Conservation (phyloP, 2,113 vertebrate species). For the Cepphus grylle region DNA sequence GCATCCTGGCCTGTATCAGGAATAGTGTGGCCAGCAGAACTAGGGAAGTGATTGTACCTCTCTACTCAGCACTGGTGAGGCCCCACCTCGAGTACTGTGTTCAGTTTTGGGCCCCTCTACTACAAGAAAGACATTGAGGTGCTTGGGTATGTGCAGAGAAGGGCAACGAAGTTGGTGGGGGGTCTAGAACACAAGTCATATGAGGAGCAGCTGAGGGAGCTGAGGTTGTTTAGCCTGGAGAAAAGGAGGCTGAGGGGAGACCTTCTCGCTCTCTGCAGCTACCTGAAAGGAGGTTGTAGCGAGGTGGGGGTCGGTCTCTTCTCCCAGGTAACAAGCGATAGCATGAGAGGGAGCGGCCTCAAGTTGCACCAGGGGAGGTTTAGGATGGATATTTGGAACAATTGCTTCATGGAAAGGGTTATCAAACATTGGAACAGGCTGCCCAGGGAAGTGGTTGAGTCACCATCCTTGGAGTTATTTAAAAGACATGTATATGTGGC, state of each 20-base stretch:
- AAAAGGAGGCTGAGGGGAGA: not conserved
- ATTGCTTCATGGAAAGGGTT: not conserved
- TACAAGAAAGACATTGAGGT: not conserved
- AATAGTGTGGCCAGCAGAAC: not conserved
- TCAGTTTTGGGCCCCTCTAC: not conserved
- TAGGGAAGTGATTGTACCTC: not conserved
- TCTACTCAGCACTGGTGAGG: not conserved
- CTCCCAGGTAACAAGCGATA: not conserved
- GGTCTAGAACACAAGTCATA: no score
- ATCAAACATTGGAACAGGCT: not conserved
- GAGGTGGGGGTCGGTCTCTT: not conserved
- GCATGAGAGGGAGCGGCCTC: not conserved
- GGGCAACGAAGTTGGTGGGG: not conserved
- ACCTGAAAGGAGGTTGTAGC: not conserved
- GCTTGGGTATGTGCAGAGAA: not conserved
- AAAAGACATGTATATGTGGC: not conserved
- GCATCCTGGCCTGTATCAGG: not conserved
- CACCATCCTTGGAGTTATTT: not conserved
- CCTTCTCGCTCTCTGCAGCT: not conserved
- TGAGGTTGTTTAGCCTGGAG: not conserved
- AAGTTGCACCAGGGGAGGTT: not conserved
- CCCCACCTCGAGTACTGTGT: not conserved
- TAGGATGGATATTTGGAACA: not conserved
- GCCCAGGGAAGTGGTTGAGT: not conserved
- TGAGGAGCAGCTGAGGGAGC: not conserved